Conservation (phyloP, 2,113 vertebrate genomes). For the Chionomys nivalis region DNA sequence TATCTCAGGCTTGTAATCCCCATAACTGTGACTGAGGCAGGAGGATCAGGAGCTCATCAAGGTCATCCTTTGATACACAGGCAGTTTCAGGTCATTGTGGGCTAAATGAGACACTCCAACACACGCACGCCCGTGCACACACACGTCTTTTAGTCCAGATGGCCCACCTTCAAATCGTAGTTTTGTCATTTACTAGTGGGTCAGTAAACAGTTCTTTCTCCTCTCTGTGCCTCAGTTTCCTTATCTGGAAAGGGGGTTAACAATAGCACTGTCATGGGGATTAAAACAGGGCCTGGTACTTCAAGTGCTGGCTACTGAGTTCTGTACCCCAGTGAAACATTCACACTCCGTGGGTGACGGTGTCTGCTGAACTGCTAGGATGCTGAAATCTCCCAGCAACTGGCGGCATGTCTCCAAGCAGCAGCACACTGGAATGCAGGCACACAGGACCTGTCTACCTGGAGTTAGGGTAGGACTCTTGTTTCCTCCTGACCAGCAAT, state of each 20-base stretch:
- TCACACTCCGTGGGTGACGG: too few relatives aligned
- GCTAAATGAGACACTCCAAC: not conserved
- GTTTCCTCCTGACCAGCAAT: not conserved
- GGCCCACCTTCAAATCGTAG: not conserved
- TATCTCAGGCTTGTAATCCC: not conserved
- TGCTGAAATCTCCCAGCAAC: not conserved
- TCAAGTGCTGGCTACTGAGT: not conserved
- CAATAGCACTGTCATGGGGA: not conserved
- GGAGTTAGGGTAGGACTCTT: not conserved
- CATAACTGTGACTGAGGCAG: not conserved
- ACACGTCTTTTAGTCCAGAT: not conserved
- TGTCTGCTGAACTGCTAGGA: not conserved
- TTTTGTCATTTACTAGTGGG: not conserved
- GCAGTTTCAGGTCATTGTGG: not conserved
- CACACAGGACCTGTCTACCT: not conserved
- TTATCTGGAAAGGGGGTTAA: not conserved
- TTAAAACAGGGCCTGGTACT: not conserved
- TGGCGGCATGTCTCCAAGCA: not conserved
- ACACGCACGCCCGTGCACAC: not conserved
- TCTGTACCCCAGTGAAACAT: not conserved
- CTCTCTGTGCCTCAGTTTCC: not conserved
- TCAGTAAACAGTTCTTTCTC: not conserved
- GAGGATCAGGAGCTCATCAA: not conserved
- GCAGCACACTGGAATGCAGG: not conserved
- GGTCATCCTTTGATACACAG: not conserved